Base-by-base conservation (phyloP, 2,888 invertebrate species). In the Thumatha senex region DNA sequence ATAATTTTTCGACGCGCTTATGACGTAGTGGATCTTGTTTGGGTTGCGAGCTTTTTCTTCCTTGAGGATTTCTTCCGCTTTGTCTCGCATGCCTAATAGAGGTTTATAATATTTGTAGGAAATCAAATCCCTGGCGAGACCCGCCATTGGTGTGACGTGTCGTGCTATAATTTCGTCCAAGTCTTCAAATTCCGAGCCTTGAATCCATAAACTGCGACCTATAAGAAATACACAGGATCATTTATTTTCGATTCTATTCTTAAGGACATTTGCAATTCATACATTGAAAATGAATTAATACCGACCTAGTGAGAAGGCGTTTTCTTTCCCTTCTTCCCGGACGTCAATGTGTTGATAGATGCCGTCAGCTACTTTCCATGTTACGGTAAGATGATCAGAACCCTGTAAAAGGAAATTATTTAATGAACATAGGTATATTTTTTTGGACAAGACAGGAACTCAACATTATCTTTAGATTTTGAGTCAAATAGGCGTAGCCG, bases 111-210 rank as follows among this genome's bases (percentile, higher is more conserved):
- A 98, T 76, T 98, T 98, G 87, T 98, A 98, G 36, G 95, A 94
- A 46, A 98, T 89, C 35, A 99, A 92, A 77, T 99, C 99, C 2
- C 98, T 93, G 0, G 97, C 98, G 75, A 96, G 96, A 0, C 96
- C 94, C 0, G 99, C 98, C 98, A 99, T 98, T 0, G 99, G 99
- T 54, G 97, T 98, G 5, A 99, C 96, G 86, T 98, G 95, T 10
- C 99, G 94, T 0, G 99, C 99, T 48, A 99, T 97, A 54, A 99
- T 99, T 95, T 99, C 99, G 84, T 99, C 99, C 31, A 99, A 91
- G 87, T 99, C 99, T 89, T 99, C 99, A 84, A 98, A 99, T 76
- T 98, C 98, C 72, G 98, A 97, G 55, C 93, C 95, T 33, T 95
- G 95, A 68, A 99, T 99, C 95, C 95, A 96, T 10, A 99, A 92